A percentile compares a stretch with the other conserved stretches of the same genome.
Conservation (phyloP, 2,888 invertebrate species). For the Isotomurus palustris region DNA sequence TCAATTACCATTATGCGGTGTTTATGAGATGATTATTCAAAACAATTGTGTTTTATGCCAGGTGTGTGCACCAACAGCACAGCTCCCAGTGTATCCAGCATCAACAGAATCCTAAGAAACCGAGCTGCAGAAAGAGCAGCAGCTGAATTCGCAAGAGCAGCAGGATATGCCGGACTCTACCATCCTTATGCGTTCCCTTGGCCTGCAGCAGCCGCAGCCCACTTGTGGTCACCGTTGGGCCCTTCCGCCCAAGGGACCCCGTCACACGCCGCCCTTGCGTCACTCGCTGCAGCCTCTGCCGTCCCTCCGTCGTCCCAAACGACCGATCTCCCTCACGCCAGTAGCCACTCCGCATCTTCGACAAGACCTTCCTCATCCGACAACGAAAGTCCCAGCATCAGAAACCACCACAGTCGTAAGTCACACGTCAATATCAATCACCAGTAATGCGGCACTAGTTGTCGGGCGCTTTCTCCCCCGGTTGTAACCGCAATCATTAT, state of each 20-base stretch:
- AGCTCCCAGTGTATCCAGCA: constrained; percentile 94
- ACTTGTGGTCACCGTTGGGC: constrained; percentile 57
- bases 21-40: constrained; percentile 16
- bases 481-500: no score
- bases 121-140: constrained; percentile 94
- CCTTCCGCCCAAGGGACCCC: constrained; percentile 52
- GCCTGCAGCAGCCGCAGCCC: constrained; percentile 46
- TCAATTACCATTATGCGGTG: neutral
- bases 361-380: constrained; percentile 46
- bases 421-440: no score
- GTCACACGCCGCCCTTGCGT: constrained; percentile 36
- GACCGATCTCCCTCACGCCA: constrained; percentile 50
- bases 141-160: constrained; percentile 88
- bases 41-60: no score
- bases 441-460: no score
- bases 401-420: constrained; percentile 41
- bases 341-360: constrained; percentile 44
- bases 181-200: constrained; percentile 63
- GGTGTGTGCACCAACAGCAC: constrained; percentile 92
- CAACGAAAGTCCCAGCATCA: constrained; percentile 40
- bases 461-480: no score
- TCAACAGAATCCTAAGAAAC: constrained; percentile 91
- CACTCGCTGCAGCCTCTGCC: constrained; percentile 36
- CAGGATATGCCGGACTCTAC: constrained; percentile 80
- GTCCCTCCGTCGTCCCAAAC: constrained; percentile 48